Conservation (phyloP, 1,140 invertebrate genomes). For the Dysdera silvatica region DNA sequence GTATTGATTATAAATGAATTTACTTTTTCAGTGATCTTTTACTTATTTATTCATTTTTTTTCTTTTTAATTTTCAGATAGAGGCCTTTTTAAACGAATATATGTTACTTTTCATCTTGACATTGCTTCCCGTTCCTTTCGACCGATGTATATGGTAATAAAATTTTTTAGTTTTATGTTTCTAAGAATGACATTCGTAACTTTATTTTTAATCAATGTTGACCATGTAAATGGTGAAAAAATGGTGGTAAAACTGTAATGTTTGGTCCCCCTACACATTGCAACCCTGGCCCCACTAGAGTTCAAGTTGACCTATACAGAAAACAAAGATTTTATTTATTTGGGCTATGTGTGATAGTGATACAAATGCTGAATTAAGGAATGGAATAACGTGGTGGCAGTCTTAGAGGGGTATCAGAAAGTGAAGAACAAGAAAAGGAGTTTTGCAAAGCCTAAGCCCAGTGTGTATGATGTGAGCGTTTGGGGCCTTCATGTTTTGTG, state of each 20-base stretch:
- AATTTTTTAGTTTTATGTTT: not conserved
- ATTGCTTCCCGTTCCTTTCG: slow-evolving; percentile 4
- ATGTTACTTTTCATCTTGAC: slow-evolving; percentile 37
- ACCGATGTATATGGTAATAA: slow-evolving; percentile 11
- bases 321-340: too few species aligned
- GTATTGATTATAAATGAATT: too few species aligned
- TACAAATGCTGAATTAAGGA: too few species aligned
- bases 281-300: too few species aligned
- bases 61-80: slow-evolving; percentile 41
- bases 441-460: too few species aligned
- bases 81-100: slow-evolving; percentile 47
- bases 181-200: not conserved
- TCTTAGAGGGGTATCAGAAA: too few species aligned
- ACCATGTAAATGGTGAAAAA: not conserved
- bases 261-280: not conserved
- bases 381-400: too few species aligned
- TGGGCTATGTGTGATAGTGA: too few species aligned
- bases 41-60: not conserved
- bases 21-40: not conserved
- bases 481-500: too few species aligned
- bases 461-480: too few species aligned
- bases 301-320: too few species aligned
- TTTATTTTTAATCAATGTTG: not conserved
- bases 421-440: too few species aligned
- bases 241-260: not conserved